Evolutionary conservation across 37 sponge, comb jelly and placozoan genomes (phyloP), one percentile per base, ranked within the genome.

Genomic region (Chondrilla cf. caribensis): DNA sequence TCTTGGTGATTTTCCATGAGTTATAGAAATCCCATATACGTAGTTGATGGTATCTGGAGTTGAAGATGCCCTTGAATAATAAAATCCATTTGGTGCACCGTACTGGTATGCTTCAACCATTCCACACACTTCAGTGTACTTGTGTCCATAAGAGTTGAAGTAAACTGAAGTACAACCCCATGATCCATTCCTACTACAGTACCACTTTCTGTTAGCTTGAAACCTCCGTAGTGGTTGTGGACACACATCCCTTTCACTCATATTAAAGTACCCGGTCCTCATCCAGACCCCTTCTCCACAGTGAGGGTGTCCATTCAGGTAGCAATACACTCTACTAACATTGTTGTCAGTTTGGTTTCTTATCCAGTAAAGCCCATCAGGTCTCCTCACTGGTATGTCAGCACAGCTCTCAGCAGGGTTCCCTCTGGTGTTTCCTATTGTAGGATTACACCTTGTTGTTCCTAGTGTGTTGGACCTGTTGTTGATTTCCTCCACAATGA

Each of bases 261-360:
- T 38, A 38, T 73, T 37, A 6, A 73, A 73, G 44, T 73, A 73
- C 8, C 76, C 44, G 2, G 41, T 42, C 43, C 76, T 73, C 76
- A 73, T 73, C 76, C 76, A 73, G 44, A 73, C 76, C 76, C 76
- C 76, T n/a, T 73, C 43, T 42, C 76, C 76, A 73, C 76, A 73
- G 43, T 32, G 24, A n/a, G 44, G 18, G 76, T 73, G 76, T 42
- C 76, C 76, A 43, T 39, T 39, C 18, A 38, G 76, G 44, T 39
- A 73, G 76, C 76, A 73, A 43, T 73, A 73, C 21, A 73, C 76
- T 24, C 25, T 73, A 5, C 24, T 42, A 8, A 40, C 41, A 15
- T 40, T 36, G 21, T 73, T 73, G 25, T 39, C n/a, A 6, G 41
- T 73, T 38, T 37, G 24, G 44, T 42, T 25, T 5, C 42, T 22